Evolutionary conservation across 2,113 vertebrate genomes (phyloP), one percentile per base, ranked within the genome.

Genomic region (Lipophrys pholis): DNA sequence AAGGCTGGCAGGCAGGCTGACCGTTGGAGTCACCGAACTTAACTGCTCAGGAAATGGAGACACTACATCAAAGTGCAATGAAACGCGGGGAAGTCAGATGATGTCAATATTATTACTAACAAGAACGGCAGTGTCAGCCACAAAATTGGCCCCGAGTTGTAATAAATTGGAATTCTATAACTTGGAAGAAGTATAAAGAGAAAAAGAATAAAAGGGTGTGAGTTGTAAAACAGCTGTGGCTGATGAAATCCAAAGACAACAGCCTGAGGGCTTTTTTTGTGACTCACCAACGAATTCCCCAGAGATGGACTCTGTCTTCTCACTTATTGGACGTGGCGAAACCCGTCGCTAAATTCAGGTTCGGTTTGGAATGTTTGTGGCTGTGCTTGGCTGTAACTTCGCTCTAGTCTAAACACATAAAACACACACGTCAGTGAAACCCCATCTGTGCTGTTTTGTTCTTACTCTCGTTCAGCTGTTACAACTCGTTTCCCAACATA

Each of bases 261-360:
- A 51, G 74, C 67, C 64, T 43, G 63, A 35, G 64, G 72, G 57
- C 5, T 16, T 10, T 53, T 56, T 78, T 79, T 76, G 74, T 67
- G 62, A 39, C 72, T 68, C 42, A 15, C 30, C 16, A 17, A 6
- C 54, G 41, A 12, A 58, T 7, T 73, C 81, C 69, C 70, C 12
- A 61, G 57, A 59, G 66, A 56, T 48, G 39, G 35, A 45, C 41
- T 55, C 16, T 45, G 21, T 42, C 11, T 52, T 41, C 21, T 49
- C 63, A 41, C 43, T 65, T 52, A 67, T 51, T 59, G 69, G 42
- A 69, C 41, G 42, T 7, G 57, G 17, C 54, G 40, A 62, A 67
- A 68, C 67, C 40, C 62, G 21, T 55, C 9, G 0, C 38, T 69
- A 51, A 49, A 75, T 39, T 85, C 15, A 61, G 53, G 12, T 59